phyloP scores from a whole-genome alignment of 2,113 vertebrate species.

The Coturnix japonica region DNA sequence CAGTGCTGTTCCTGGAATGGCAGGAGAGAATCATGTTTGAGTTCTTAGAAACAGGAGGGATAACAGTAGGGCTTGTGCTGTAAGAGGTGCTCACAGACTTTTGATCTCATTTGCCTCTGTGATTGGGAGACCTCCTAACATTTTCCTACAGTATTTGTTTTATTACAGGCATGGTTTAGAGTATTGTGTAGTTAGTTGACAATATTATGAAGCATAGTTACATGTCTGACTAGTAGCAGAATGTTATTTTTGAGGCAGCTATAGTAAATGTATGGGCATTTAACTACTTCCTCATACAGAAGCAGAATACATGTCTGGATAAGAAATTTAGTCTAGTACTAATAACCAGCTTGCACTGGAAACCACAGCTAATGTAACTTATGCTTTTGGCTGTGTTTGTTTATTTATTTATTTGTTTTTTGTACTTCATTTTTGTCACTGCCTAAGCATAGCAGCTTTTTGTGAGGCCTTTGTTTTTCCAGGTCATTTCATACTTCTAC shows the following conservation, averaged over 20 bases:
- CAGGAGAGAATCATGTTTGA: accelerated
- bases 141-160: background rate
- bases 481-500: background rate
- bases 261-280: background rate
- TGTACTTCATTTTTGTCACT: background rate
- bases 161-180: background rate
- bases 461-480: background rate
- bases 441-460: background rate
- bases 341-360: background rate
- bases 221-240: background rate
- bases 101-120: background rate
- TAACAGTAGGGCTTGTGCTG: background rate
- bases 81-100: background rate
- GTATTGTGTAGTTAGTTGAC: background rate
- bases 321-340: background rate
- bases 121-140: background rate
- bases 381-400: background rate
- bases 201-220: background rate
- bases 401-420: background rate
- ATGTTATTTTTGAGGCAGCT: background rate
- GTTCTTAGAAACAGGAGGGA: background rate
- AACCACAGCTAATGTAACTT: background rate
- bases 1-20: background rate
- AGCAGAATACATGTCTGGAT: background rate
- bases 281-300: background rate